Base-by-base conservation (phyloP, 1,140 invertebrate genomes). In the Pollicipes pollicipes region DNA sequence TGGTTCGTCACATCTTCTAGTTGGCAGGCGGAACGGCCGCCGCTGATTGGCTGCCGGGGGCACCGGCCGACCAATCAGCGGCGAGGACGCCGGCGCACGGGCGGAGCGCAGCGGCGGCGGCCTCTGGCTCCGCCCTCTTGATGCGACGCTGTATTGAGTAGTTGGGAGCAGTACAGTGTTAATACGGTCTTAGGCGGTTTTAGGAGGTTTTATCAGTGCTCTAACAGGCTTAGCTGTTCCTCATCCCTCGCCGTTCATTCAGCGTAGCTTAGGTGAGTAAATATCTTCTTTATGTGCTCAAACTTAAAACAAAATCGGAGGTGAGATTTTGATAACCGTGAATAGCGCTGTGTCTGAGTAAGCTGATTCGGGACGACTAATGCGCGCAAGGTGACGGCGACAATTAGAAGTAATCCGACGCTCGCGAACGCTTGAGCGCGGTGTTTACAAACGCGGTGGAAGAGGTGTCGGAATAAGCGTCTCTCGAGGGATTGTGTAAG, bases 161-260 rank as follows among this genome's bases (percentile, higher is more conserved):
- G 45, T 21, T 58, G 45, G 10, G 45, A 58, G 45, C 45, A 58
- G 64, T 66, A 28, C 64, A 66, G 64, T 66, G 64, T 66, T 66
- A 66, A 66, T 66, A 66, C 64, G 64, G 64, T 66, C 64, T 66
- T 66, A 66, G 64, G 28, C 64, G 64, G 64, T 66, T 29, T 66
- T 66, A 66, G 64, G 28, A 29, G 64, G 64, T 66, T 66, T 66
- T 66, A 66, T 66, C 64, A 29, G 64, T 24, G 64, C 64, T 66
- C 64, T 66, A 29, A 66, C 64, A 27, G n/a, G 64, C 64, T 66
- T 28, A 66, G 64, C 64, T 29, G 28, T 29, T 29, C 64, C 28
- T 66, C 64, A 66, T 66, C 64, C 64, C 28, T 64, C 27, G 10
- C 10, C 8, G 45, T 29, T 27, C 64, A 66, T 66, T 66, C 64